Base-by-base conservation (phyloP, 2,888 invertebrate genomes). In the Nebria brevicollis region DNA sequence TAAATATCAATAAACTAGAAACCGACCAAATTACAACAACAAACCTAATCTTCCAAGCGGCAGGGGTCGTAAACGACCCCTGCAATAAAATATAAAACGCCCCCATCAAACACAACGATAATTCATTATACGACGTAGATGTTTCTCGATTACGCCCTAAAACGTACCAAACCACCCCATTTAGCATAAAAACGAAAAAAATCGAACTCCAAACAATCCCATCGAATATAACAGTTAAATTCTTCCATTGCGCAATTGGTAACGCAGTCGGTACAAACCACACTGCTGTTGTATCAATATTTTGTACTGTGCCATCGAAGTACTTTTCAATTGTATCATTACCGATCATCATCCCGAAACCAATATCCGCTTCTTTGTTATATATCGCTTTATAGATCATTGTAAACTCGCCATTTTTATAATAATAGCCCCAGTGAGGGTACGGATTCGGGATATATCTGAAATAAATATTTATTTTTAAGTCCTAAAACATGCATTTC, bases 11-110 rank as follows among this genome's bases (percentile, higher is more conserved):
- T 11, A 82, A 82, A 64, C 78, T 75, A 13, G 70, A 76, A 11
- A 82, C 8, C 0, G 74, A 77, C 82, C 82, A 83, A 68, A 76
- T 79, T 1, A 83, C 43, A 11, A 83, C 75, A 34, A 83, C 70
- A 41, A 76, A 70, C 11, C 82, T n/a, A 1, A 83, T 15, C 11
- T 70, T 77, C 73, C 73, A 82, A 26, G 43, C 42, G 43, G 68
- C 68, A 3, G 82, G 82, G 11, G 72, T 72, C 6, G 72, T 41
- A 15, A 81, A 15, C 13, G 66, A 64, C n/a, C 79, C 79, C n/a
- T 65, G 42, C 41, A 76, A 15, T 15, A 34, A 68, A 11, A 68
- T 43, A 11, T 73, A 73, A 10, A 73, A 43, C 15, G 73, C 20
- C 1, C 42, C 41, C 73, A 73, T 73, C n/a, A 73, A n/a, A 73